Conservation (phyloP, 2,113 vertebrate genomes). For the Onychostruthus taczanowskii region DNA sequence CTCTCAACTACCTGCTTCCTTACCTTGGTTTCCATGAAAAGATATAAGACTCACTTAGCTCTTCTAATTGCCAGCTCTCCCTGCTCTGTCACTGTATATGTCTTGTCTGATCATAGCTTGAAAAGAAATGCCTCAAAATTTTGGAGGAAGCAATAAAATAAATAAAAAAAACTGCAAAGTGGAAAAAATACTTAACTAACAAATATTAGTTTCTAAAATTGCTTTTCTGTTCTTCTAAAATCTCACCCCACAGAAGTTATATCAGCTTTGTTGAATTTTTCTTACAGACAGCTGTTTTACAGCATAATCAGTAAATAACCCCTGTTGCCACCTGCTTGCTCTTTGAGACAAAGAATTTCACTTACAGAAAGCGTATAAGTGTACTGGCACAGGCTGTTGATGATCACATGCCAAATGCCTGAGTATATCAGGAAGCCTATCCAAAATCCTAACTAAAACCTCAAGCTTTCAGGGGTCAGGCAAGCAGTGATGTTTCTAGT, state of each 20-base stretch:
- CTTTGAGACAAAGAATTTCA: background rate
- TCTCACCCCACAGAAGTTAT: background rate
- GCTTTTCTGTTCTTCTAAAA: background rate
- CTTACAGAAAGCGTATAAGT: background rate
- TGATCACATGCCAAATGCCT: background rate
- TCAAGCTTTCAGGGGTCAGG: background rate
- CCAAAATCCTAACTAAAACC: background rate
- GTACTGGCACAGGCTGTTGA: background rate
- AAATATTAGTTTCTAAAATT: background rate
- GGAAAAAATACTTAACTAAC: background rate
- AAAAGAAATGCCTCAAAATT: background rate
- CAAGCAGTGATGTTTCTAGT: background rate
- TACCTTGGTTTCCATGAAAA: background rate
- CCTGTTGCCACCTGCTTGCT: background rate
- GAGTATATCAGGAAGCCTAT: background rate
- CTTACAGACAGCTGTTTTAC: background rate
- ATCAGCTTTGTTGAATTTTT: background rate
- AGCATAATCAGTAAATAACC: background rate
- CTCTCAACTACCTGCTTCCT: background rate
- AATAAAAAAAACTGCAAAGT: background rate
- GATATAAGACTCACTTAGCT: background rate
- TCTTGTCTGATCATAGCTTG: background rate
- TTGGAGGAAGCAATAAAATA: background rate
- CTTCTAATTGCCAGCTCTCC: background rate
- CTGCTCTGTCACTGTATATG: background rate